Base-by-base conservation (phyloP, 2,113 vertebrate species). In the Lichenostomus cassidix region DNA sequence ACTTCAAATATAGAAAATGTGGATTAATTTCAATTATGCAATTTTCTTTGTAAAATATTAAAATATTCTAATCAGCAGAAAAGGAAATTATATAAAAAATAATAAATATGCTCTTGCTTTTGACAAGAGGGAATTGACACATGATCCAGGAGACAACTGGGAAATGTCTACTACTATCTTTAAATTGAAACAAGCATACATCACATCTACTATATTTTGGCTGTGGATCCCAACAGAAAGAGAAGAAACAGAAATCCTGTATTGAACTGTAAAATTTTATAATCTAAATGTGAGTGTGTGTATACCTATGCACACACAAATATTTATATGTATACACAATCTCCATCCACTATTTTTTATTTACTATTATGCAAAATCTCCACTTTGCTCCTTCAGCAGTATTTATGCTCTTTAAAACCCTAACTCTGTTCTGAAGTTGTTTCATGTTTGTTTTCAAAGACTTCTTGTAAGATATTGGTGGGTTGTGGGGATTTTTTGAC, bases 371-470 rank as follows among this genome's bases (percentile, higher is more conserved):
- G 78, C 65, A 94, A 96, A 96, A 97, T 91, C 73, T 76, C 81
- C 58, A 90, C 74, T 86, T 86, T 96, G 92, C 94, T 97, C 81
- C 83, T 87, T 97, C 96, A 97, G 97, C 97, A 97, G 33, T 96
- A 95, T 97, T 87, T 91, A 68, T 96, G 92, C 59, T 86, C 63
- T 98, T 97, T 96, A 97, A 97, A 97, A 92, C 60, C 71, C 85
- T 95, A 85, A 94, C 60, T 96, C 67, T 53, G 23, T 95, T 98
- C 95, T 84, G 91, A 97, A 98, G 92, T 78, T 97, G 87, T 97
- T 98, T 98, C 95, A 97, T 97, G 95, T 97, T 96, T 98, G 85
- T 97, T 98, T 97, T 98, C 96, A 98, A 98, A 98, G 96, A 90
- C 88, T 96, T 90, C 79, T 96, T 79, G 87, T 96, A 94, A 96